These are phyloP conservation scores for Trissolcus brochymenae DNA, from an alignment of 2,888 invertebrate genomes.

Conservation along the genomic window DNA sequence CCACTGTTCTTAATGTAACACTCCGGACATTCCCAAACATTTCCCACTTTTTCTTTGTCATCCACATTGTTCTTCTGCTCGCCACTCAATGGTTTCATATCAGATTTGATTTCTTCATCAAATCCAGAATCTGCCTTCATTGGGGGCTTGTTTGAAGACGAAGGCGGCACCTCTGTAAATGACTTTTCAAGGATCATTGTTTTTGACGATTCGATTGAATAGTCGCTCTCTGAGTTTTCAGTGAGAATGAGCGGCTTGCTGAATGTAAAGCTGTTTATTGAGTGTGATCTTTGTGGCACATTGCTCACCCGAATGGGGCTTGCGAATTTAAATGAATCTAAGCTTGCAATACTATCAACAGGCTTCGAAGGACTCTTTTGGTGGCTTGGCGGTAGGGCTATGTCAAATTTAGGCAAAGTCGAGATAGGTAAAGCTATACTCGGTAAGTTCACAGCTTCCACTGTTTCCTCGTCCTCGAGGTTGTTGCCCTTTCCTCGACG, in stretches of 20 bases:
- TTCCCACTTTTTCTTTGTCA: constrained; percentile 5
- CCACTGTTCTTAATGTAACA: constrained; percentile 42
- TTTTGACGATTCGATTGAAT: constrained; percentile 57
- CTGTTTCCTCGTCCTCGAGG: constrained; percentile 74
- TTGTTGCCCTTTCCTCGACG: constrained; percentile 59
- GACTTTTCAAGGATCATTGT: constrained; percentile 57
- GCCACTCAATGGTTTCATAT: neutral
- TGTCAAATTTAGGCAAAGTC: constrained; percentile 80
- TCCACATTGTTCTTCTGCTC: constrained; percentile 10
- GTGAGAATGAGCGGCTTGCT: constrained; percentile 77
- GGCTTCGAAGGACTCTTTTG: constrained; percentile 49
- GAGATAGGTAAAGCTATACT: constrained; percentile 79
- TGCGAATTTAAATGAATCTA: constrained; percentile 70
- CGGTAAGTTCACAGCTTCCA: constrained; percentile 78
- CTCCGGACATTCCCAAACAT: constrained; percentile 40
- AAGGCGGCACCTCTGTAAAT: constrained; percentile 59
- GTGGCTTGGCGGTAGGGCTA: constrained; percentile 73
- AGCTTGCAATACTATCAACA: constrained; percentile 18
- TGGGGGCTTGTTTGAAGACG: constrained; percentile 66
- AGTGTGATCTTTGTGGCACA: constrained; percentile 74
- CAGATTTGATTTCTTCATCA: constrained; percentile 68
- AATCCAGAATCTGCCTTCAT: constrained; percentile 50
- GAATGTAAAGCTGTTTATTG: constrained; percentile 79
- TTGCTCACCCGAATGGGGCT: constrained; percentile 77
- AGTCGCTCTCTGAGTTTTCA: constrained; percentile 58